These are phyloP conservation scores for Drosophila busckii DNA, from an alignment of 1,140 invertebrate species.

Conservation along the genomic window DNA sequence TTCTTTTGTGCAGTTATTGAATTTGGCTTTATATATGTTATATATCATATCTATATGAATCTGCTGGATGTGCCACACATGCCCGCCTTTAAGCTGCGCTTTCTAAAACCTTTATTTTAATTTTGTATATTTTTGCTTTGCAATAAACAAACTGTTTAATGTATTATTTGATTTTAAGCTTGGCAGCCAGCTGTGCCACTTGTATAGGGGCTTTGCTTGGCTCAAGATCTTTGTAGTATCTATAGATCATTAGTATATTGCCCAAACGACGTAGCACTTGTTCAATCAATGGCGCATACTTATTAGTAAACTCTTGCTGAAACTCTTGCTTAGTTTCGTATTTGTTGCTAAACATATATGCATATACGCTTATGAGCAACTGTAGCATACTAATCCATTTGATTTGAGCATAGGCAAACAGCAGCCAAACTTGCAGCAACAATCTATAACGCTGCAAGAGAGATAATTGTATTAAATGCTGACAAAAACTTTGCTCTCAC, in stretches of 20 bases:
- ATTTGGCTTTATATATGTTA: constrained; percentile 42
- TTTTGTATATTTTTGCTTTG: not conserved
- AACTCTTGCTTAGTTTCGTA: constrained; percentile 1
- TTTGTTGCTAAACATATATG: not conserved
- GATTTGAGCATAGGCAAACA: constrained; percentile 13
- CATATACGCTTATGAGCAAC: not conserved
- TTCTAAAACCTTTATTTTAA: constrained; percentile 9
- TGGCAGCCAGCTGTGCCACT: not conserved
- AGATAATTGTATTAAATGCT: not conserved
- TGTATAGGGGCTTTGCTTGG: not conserved
- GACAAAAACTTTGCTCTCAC: constrained; percentile 10
- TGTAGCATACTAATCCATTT: not conserved
- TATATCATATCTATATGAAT: constrained; percentile 39
- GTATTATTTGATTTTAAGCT: not conserved
- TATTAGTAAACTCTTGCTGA: not conserved
- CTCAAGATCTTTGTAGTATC: constrained; percentile 1
- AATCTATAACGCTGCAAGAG: constrained; percentile 9
- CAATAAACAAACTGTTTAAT: not conserved
- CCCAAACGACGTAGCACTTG: constrained; percentile 6
- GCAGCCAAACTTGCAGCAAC: constrained; percentile 6
- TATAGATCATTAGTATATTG: constrained; percentile 8
- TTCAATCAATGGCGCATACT: not conserved
- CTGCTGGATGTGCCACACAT: not conserved
- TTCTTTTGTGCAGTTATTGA: constrained; percentile 40
- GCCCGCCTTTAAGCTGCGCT: not conserved